These are phyloP conservation scores for Limnothrissa miodon DNA, from an alignment of 2,113 vertebrate species.

Conservation along the genomic window DNA sequence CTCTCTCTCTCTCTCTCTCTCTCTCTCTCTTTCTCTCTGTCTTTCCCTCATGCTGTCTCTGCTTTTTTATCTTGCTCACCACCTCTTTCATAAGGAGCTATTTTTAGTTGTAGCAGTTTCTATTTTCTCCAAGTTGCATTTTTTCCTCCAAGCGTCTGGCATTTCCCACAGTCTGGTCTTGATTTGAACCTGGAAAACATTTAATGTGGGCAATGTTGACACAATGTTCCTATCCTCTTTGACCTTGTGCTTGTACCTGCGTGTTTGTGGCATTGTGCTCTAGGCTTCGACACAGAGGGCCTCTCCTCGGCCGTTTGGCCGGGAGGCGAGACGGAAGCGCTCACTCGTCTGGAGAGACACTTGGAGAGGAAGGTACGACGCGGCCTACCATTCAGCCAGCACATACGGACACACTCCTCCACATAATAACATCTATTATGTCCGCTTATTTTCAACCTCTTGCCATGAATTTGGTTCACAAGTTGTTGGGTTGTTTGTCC, in stretches of 20 bases:
- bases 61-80: too few relatives aligned
- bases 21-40: not conserved
- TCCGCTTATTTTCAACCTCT: not conserved
- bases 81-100: not conserved
- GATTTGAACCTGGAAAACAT: too few relatives aligned
- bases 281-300: conserved; percentile 96
- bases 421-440: too few relatives aligned
- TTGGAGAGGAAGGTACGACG: conserved; percentile 87
- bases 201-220: not conserved
- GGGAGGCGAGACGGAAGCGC: conserved; percentile 94
- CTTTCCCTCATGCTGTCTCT: not conserved
- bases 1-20: not conserved
- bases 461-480: not conserved
- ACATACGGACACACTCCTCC: not conserved
- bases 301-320: conserved; percentile 94
- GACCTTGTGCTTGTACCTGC: not conserved
- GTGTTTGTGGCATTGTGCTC: conserved; percentile 2
- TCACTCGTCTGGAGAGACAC: conserved; percentile 91
- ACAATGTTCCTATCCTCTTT: not conserved
- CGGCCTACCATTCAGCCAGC: not conserved
- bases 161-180: not conserved
- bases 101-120: not conserved
- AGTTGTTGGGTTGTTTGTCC: conserved; percentile 26
- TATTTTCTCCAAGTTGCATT: not conserved
- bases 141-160: not conserved